Percentiles rank a stretch among this genome's conserved stretches.
These are phyloP conservation scores for Actias luna DNA, from an alignment of 2,888 invertebrate genomes.

Conservation along the genomic window DNA sequence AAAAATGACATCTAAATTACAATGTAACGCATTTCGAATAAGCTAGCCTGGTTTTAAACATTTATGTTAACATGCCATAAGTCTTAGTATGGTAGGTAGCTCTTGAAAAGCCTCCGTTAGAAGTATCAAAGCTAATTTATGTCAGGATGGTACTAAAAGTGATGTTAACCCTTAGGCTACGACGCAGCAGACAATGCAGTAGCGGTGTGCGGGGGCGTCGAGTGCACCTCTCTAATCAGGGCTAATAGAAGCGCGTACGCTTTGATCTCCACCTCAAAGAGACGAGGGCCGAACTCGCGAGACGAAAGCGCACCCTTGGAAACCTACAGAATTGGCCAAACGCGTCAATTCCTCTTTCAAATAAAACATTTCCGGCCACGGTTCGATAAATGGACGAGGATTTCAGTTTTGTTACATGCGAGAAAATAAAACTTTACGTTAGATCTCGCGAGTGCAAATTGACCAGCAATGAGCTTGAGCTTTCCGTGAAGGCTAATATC, in stretches of 20 bases:
- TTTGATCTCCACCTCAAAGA: constrained; percentile 79
- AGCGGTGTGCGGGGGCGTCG: constrained; percentile 35
- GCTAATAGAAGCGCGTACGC: constrained; percentile 80
- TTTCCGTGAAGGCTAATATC: too few relatives aligned
- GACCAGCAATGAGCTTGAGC: too few relatives aligned
- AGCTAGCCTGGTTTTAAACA: too few relatives aligned
- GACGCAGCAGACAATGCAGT: constrained; percentile 51
- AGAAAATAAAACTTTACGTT: too few relatives aligned
- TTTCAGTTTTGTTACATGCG: too few relatives aligned
- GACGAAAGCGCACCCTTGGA: constrained; percentile 28
- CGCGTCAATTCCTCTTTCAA: too few relatives aligned
- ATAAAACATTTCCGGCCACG: too few relatives aligned
- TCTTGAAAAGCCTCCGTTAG: neutral
- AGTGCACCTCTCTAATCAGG: constrained; percentile 72
- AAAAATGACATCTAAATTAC: too few relatives aligned
- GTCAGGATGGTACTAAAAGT: constrained; percentile 67
- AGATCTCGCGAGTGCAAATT: too few relatives aligned
- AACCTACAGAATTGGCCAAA: constrained; percentile 42
- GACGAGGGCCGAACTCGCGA: constrained; percentile 65
- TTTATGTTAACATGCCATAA: neutral
- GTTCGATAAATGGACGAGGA: too few relatives aligned
- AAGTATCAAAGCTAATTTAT: constrained; percentile 69
- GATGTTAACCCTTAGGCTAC: constrained; percentile 60
- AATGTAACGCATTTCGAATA: too few relatives aligned
- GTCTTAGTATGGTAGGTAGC: neutral